Conservation (phyloP, 2,888 invertebrate species). For the Cheilosia vulpina region DNA sequence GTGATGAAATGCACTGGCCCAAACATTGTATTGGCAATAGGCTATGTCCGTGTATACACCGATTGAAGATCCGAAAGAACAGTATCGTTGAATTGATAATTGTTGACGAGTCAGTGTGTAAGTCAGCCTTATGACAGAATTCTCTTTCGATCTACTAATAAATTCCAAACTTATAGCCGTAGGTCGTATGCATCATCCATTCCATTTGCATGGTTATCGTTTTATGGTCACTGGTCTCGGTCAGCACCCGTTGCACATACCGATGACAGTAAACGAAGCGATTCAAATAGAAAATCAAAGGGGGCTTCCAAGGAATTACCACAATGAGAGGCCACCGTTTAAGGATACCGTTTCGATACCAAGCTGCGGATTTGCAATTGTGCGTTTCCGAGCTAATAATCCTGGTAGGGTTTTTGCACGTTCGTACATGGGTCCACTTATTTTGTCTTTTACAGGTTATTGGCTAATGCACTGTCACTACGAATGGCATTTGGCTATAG, state of each 20-base stretch:
- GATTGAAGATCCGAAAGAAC: constrained; percentile 77
- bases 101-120: constrained; percentile 79
- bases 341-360: constrained; percentile 81
- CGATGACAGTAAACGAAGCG: constrained; percentile 78
- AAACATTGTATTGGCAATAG: constrained; percentile 69
- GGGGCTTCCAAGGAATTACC: constrained; percentile 68
- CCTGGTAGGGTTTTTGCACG: constrained; percentile 74
- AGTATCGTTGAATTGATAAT: constrained; percentile 80
- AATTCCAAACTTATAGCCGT: constrained; percentile 76
- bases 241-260: constrained; percentile 74
- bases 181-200: constrained; percentile 81
- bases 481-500: constrained; percentile 79
- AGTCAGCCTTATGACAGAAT: constrained; percentile 53
- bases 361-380: constrained; percentile 79
- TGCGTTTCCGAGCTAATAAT: constrained; percentile 79
- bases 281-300: constrained; percentile 71
- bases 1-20: constrained; percentile 77
- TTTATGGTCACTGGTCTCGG: constrained; percentile 81
- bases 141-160: constrained; percentile 5
- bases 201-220: constrained; percentile 81
- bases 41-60: constrained; percentile 78
- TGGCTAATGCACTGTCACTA: constrained; percentile 80
- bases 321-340: constrained; percentile 77
- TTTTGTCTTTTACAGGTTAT: constrained; percentile 75
- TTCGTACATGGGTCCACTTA: constrained; percentile 1